Percentiles rank a stretch among this genome's conserved stretches.
phyloP scores from a whole-genome alignment of 2,113 vertebrate species.

The Casuarius casuarius region DNA sequence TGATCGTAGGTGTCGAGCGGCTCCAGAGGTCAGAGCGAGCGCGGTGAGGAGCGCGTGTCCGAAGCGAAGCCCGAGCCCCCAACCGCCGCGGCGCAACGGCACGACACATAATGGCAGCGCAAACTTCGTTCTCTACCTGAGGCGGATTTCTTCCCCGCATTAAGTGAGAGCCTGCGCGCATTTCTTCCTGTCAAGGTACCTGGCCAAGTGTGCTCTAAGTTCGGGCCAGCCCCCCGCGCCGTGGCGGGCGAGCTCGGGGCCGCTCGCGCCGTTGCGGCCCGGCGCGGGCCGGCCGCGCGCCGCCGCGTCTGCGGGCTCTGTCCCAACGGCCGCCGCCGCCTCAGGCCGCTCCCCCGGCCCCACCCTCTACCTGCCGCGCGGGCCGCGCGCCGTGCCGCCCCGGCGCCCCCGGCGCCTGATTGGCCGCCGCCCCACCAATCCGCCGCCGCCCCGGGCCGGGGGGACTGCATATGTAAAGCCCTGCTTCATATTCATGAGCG shows the following conservation, averaged over 20 bases:
- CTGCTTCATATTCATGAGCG: slow-evolving; percentile 98
- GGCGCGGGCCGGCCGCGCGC: background rate
- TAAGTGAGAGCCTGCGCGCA: slow-evolving; percentile 22
- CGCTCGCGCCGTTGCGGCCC: background rate
- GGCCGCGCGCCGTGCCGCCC: slow-evolving; percentile 75
- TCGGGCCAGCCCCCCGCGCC: slow-evolving; percentile 12
- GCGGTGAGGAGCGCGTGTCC: background rate
- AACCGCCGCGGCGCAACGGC: background rate
- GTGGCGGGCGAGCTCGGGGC: background rate
- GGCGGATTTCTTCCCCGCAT: slow-evolving; percentile 17
- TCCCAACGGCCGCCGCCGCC: background rate
- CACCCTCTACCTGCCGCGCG: slow-evolving; percentile 77
- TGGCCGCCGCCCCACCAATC: slow-evolving; percentile 90
- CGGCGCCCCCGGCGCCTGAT: slow-evolving; percentile 82
- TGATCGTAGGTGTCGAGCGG: background rate
- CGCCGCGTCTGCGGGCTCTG: background rate
- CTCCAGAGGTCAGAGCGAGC: slow-evolving; percentile 14
- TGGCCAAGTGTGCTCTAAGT: slow-evolving; percentile 18
- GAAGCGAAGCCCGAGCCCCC: background rate
- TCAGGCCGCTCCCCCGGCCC: slow-evolving; percentile 62
- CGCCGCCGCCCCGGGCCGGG: slow-evolving; percentile 76
- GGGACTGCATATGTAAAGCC: slow-evolving; percentile 94
- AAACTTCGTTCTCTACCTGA: slow-evolving; percentile 64
- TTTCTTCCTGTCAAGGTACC: slow-evolving; percentile 42
- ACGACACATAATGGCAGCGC: background rate